Evolutionary conservation across 2,888 invertebrate genomes (phyloP).

Genomic region (Girardia tigrina): DNA sequence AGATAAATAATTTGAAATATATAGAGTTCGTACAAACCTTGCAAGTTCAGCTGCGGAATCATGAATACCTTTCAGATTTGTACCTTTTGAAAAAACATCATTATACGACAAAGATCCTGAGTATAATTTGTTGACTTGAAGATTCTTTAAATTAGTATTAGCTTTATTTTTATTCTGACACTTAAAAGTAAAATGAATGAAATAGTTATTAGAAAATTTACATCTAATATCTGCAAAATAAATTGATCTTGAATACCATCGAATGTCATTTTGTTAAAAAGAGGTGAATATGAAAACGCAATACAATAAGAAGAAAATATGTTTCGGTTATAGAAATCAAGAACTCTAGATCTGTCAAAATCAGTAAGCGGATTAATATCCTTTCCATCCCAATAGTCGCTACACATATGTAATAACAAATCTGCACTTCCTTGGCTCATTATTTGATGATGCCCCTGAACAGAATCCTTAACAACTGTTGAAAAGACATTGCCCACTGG

Average conservation of each 20-base stretch:
- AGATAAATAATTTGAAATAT: no score
- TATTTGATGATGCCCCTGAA: slow-evolving; percentile 30
- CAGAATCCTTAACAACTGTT: slow-evolving; percentile 59
- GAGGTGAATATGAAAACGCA: slow-evolving; percentile 80
- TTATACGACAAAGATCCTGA: background rate
- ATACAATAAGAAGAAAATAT: slow-evolving; percentile 90
- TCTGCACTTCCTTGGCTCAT: slow-evolving; percentile 68
- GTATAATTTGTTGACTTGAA: background rate
- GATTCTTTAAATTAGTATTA: no score
- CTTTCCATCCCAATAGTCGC: slow-evolving; percentile 87
- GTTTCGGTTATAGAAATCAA: slow-evolving; percentile 88
- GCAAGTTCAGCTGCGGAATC: background rate
- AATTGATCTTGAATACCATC: slow-evolving; percentile 26
- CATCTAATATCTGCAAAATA: background rate
- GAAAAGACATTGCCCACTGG: slow-evolving; percentile 82
- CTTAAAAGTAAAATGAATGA: background rate
- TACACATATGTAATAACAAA: slow-evolving; percentile 78
- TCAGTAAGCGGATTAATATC: slow-evolving; percentile 66
- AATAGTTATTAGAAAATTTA: background rate
- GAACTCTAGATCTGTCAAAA: slow-evolving; percentile 64
- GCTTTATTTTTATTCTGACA: no score
- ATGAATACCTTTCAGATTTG: background rate
- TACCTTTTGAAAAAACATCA: background rate
- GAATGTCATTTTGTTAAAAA: slow-evolving; percentile 47
- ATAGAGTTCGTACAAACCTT: background rate